These are phyloP conservation scores for Drosophila prosaltans DNA, from an alignment of 1,140 invertebrate genomes.

Conservation along the genomic window DNA sequence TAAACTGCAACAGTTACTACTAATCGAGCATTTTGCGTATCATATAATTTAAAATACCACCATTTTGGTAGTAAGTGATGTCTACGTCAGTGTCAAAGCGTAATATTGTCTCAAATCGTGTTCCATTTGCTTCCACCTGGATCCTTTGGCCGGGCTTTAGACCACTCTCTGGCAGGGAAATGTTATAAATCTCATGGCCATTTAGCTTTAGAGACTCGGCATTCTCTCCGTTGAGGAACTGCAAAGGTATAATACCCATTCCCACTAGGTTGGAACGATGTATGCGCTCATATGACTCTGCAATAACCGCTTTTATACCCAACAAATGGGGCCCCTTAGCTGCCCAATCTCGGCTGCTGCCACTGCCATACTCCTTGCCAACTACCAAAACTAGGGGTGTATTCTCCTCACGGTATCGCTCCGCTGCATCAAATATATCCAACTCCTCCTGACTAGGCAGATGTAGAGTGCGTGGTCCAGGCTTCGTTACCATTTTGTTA, in stretches of 20 bases:
- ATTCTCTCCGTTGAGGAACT: slow-evolving; percentile 30
- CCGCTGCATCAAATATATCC: slow-evolving; percentile 47
- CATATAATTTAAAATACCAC: slow-evolving; percentile 99
- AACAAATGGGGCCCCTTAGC: slow-evolving; percentile 47
- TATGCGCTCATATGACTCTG: slow-evolving; percentile 50
- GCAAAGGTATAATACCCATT: slow-evolving; percentile 49
- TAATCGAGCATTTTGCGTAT: slow-evolving; percentile 90
- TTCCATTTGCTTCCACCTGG: slow-evolving; percentile 84
- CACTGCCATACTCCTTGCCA: slow-evolving; percentile 55
- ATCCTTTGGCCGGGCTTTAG: slow-evolving; percentile 74
- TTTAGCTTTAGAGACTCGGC: slow-evolving; percentile 30
- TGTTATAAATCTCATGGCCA: slow-evolving; percentile 33
- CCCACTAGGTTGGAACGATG: slow-evolving; percentile 53
- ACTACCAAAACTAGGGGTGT: slow-evolving; percentile 42
- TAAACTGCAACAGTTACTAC: slow-evolving; percentile 25
- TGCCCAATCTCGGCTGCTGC: slow-evolving; percentile 51
- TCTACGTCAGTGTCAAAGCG: slow-evolving; percentile 99
- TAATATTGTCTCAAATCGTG: slow-evolving; percentile 73
- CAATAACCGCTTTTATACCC: slow-evolving; percentile 51
- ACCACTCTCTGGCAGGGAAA: slow-evolving; percentile 87
- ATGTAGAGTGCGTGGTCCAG: slow-evolving; percentile 25
- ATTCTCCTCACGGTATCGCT: slow-evolving; percentile 33
- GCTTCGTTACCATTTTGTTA: slow-evolving; percentile 24
- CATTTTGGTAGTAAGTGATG: slow-evolving; percentile 95
- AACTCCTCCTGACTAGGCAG: slow-evolving; percentile 36